Evolutionary conservation across 2,113 vertebrate genomes (phyloP).

Genomic region (Vimba vimba): DNA sequence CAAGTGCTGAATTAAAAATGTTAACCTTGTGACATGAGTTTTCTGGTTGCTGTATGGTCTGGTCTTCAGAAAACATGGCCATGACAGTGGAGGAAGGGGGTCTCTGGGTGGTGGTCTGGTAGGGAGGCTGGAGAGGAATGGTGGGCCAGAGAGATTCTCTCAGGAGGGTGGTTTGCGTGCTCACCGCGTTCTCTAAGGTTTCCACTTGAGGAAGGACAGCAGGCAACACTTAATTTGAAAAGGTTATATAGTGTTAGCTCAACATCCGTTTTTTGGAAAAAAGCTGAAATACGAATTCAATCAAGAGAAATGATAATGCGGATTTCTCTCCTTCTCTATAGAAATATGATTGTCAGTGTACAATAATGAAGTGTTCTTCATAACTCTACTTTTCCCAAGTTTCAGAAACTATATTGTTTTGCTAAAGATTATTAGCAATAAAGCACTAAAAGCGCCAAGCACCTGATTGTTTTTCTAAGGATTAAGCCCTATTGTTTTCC

Average conservation of each 20-base stretch:
- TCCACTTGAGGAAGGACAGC: background rate
- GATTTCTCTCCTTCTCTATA: too few species aligned
- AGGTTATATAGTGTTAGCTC: background rate
- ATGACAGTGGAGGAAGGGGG: conserved; percentile 59
- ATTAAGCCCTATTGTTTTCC: too few species aligned
- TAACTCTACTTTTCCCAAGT: too few species aligned
- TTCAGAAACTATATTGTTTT: too few species aligned
- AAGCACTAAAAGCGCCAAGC: too few species aligned
- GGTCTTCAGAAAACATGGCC: background rate
- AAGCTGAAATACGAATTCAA: too few species aligned
- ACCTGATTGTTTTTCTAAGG: too few species aligned
- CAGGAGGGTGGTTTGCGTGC: conserved; percentile 44
- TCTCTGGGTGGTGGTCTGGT: conserved; percentile 67
- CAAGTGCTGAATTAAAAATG: background rate
- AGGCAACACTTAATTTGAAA: background rate
- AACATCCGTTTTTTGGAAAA: background rate
- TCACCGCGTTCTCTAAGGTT: background rate
- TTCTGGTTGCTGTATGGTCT: background rate
- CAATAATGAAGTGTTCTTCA: too few species aligned
- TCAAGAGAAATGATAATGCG: too few species aligned
- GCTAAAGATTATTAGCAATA: too few species aligned
- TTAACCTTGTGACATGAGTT: background rate
- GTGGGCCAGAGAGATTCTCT: conserved; percentile 77
- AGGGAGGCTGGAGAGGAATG: conserved; percentile 83
- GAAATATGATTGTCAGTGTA: too few species aligned